Evolutionary conservation across 2,113 vertebrate species (phyloP), one percentile per base, ranked within the genome.

Genomic region (Sinosuthora webbiana): DNA sequence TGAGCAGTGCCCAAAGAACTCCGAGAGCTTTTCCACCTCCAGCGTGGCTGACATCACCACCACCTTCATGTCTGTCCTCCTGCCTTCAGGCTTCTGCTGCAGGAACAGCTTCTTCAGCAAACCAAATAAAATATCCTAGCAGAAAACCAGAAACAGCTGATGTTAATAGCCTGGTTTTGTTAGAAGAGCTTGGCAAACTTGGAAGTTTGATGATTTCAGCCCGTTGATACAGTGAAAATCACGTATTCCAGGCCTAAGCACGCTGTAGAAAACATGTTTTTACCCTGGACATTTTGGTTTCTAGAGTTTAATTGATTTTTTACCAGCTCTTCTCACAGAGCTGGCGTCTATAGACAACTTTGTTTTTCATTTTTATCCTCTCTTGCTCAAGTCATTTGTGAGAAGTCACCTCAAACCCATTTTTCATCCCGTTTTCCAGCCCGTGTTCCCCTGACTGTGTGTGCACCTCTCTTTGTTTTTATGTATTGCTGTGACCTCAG

Each of bases 11-110:
- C 97, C 97, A 67, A 99, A 99, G 96, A 99, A 99, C 19, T 97
- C 96, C 0, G 99, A 99, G 7, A 99, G 98, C 84, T 99, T 99
- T 16, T 99, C 98, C 2, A 98, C 98, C 95, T 99, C 99, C 98
- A 99, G 97, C 24, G 99, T 99, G 89, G 99, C 99, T 11, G 99
- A 99, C 99, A 99, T 99, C 88, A 99, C 98, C 79, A 99, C 98
- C 57, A 99, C 98, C 82, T 98, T 99, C 90, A 99, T 93, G 18
- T 97, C 98, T 4, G 90, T 87, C 44, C 97, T 96, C 75, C 98
- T 98, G 16, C 97, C 97, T 4, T 81, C 78, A 62, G 97, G 96
- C 47, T 98, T 96, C 7, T 93, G 57, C 50, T 98, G 95, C 47
- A 98, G 94, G 83, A 98, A 98, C 13, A 99, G 97, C 19, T 98